These are phyloP conservation scores for Halcyon leucocephala DNA, from an alignment of 2,797 vertebrate species.

Conservation along the genomic window DNA sequence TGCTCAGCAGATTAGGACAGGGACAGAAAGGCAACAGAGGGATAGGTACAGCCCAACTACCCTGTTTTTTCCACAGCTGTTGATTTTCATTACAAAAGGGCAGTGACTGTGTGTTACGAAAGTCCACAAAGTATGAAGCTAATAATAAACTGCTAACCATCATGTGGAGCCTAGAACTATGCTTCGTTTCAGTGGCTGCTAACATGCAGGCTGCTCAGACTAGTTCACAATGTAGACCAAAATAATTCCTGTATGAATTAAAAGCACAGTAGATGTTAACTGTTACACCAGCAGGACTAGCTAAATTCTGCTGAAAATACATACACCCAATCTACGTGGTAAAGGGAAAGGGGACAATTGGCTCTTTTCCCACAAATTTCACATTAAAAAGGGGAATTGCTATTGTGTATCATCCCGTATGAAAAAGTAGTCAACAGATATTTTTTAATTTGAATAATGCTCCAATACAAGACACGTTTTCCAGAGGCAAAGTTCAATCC, in stretches of 20 bases:
- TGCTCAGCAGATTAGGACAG: not conserved
- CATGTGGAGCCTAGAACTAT: not conserved
- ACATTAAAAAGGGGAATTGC: not conserved
- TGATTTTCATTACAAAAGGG: not conserved
- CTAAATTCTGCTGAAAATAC: not conserved
- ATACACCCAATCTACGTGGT: not conserved
- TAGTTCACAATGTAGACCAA: not conserved
- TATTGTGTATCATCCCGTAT: not conserved
- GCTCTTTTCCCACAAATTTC: not conserved
- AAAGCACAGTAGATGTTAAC: not conserved
- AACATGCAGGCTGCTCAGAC: not conserved
- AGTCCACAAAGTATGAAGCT: not conserved
- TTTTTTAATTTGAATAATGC: not conserved
- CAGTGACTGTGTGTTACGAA: not conserved
- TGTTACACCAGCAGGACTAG: not conserved
- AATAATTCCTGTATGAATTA: not conserved
- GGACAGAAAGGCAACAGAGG: not conserved
- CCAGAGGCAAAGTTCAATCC: not conserved
- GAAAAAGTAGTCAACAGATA: not conserved
- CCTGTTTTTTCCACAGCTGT: not conserved
- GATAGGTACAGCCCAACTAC: not conserved
- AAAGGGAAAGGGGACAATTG: not conserved
- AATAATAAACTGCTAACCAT: not conserved
- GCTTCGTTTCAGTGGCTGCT: not conserved
- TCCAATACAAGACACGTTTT: not conserved